Evolutionary conservation across 2,113 vertebrate species (phyloP).

Genomic region (Crypturellus undulatus): DNA sequence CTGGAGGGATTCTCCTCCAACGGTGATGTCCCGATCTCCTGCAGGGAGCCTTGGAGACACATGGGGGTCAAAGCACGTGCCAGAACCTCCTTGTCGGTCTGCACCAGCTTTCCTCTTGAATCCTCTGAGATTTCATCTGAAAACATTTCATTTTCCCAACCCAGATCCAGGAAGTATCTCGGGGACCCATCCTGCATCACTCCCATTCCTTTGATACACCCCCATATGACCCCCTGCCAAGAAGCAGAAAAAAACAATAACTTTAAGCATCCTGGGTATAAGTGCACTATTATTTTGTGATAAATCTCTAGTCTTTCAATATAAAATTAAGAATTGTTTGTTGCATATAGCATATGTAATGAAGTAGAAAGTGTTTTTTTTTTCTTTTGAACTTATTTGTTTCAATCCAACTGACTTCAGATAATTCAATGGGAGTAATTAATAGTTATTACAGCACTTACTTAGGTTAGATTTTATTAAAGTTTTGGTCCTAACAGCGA

Average conservation of each 20-base stretch:
- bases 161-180: neutral
- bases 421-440: neutral
- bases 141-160: neutral
- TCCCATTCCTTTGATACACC: fast-evolving
- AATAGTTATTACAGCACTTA: neutral
- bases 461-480: neutral
- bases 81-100: neutral
- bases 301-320: neutral
- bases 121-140: neutral
- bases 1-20: neutral
- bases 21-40: fast-evolving
- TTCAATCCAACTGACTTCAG: neutral
- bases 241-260: neutral
- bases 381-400: neutral
- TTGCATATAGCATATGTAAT: neutral
- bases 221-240: neutral
- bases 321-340: neutral
- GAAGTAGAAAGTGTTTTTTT: neutral
- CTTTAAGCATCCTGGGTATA: neutral
- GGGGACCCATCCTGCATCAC: neutral
- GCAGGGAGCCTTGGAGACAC: fast-evolving
- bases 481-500: neutral
- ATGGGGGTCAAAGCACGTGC: neutral
- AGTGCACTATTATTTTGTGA: neutral
- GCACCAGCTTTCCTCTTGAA: neutral